These are phyloP conservation scores for Muscina levida DNA, from an alignment of 2,888 invertebrate genomes.

Conservation along the genomic window DNA sequence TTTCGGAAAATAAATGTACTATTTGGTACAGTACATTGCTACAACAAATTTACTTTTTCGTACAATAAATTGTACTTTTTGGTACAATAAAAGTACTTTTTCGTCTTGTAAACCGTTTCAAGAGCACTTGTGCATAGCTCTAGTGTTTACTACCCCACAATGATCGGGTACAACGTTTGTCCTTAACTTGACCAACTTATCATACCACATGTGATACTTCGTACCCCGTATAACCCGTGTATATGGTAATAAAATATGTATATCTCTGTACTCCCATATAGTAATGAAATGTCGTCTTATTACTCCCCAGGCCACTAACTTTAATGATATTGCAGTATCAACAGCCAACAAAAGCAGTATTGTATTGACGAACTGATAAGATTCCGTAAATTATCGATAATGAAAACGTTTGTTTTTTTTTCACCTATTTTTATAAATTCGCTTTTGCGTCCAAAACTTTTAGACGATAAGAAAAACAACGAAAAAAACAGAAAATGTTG, in stretches of 20 bases:
- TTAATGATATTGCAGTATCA: neutral
- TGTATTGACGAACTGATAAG: constrained; percentile 17
- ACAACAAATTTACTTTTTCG: no score
- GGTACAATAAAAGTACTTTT: no score
- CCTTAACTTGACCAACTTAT: neutral
- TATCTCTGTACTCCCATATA: neutral
- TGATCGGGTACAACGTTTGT: no score
- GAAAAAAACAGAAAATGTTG: neutral
- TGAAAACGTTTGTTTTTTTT: constrained; percentile 11
- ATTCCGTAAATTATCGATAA: constrained; percentile 25
- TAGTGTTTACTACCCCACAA: no score
- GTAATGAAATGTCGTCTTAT: no score
- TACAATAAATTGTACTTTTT: no score
- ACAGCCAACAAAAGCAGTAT: neutral
- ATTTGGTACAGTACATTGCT: no score
- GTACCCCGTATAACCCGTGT: no score
- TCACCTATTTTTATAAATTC: neutral
- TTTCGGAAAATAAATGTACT: no score
- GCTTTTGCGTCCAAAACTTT: neutral
- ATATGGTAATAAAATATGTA: neutral
- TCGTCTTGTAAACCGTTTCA: no score
- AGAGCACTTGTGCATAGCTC: no score
- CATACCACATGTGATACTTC: constrained; percentile 7
- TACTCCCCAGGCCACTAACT: neutral
- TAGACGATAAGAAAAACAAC: neutral